A percentile compares a stretch with the other conserved stretches of the same genome.
phyloP scores from a whole-genome alignment of 2,113 vertebrate species.

The Serinus canaria region DNA sequence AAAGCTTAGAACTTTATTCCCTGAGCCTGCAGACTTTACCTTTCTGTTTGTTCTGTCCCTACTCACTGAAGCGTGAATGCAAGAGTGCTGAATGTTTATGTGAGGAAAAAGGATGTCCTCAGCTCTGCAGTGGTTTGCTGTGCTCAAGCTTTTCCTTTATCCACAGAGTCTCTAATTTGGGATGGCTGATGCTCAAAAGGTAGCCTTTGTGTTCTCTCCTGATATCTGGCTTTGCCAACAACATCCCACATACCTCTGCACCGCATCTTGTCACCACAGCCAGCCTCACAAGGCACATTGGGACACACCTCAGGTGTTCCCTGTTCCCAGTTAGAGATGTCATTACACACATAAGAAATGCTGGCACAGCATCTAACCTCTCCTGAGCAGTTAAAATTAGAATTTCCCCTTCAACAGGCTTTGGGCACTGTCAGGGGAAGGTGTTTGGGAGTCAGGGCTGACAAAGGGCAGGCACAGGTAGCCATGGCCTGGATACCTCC shows the following conservation, averaged over 20 bases:
- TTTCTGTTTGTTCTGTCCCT: background rate
- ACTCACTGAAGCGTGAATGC: background rate
- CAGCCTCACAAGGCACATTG: background rate
- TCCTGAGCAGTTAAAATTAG: background rate
- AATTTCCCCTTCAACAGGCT: background rate
- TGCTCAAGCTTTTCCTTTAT: background rate
- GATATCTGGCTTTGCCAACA: accelerated
- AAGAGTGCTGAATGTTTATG: background rate
- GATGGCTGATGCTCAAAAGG: background rate
- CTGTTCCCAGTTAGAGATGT: background rate
- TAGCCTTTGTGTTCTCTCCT: background rate
- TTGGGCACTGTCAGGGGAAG: background rate
- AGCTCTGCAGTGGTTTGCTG: background rate
- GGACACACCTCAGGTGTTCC: background rate
- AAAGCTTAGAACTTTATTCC: background rate
- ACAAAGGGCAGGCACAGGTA: background rate
- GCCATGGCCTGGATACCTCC: background rate
- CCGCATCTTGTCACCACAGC: accelerated
- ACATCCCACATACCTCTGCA: accelerated
- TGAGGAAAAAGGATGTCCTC: background rate
- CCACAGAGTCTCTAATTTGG: background rate
- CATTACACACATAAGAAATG: background rate
- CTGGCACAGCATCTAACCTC: too few species aligned
- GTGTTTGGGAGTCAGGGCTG: background rate
- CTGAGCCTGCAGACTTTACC: background rate